Conservation (phyloP, 2,888 invertebrate genomes). For the Lochmaea crataegi region DNA sequence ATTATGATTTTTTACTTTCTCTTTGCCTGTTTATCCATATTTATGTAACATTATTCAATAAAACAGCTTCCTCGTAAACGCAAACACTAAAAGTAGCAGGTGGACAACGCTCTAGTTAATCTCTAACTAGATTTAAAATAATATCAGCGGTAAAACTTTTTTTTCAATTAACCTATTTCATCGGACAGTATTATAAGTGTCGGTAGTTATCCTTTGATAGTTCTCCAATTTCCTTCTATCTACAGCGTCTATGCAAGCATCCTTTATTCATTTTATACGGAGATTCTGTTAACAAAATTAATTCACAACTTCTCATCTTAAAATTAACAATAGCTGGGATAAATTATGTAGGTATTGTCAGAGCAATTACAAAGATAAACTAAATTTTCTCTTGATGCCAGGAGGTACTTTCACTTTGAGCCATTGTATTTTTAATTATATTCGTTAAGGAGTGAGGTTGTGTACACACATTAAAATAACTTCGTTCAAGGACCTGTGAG, state of each 20-base stretch:
- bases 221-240: constrained; percentile 2
- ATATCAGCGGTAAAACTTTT: no score
- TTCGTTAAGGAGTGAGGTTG: background rate
- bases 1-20: no score
- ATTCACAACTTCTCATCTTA: constrained; percentile 44
- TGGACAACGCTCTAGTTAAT: no score
- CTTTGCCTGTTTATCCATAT: no score
- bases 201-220: constrained; percentile 9
- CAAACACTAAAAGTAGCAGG: no score
- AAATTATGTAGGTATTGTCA: constrained; percentile 46
- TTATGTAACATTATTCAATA: no score
- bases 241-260: constrained; percentile 6
- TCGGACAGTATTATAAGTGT: background rate
- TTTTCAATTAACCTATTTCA: background rate
- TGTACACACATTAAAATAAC: background rate
- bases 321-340: constrained; percentile 48
- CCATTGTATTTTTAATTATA: constrained; percentile 34
- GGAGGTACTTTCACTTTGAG: constrained; percentile 24
- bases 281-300: constrained; percentile 45
- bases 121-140: no score
- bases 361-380: constrained; percentile 44
- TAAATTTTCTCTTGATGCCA: constrained; percentile 34
- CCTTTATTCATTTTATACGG: constrained; percentile 22
- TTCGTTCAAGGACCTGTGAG: background rate
- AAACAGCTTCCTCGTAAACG: no score